phyloP scores from a whole-genome alignment of 2,113 vertebrate genomes.

The Azemiops feae region DNA sequence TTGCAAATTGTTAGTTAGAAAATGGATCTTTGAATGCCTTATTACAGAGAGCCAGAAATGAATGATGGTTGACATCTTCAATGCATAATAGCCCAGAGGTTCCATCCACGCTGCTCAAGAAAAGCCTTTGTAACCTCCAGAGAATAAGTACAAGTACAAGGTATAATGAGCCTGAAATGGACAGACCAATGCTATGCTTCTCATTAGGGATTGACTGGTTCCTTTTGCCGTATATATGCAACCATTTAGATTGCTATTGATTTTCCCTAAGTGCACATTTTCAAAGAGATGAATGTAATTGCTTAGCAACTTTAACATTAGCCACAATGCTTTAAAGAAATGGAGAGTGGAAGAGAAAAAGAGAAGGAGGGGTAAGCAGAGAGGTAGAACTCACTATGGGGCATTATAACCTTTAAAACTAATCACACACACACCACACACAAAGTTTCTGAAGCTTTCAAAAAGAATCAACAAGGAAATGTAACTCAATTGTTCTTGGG shows the following conservation, averaged over 20 bases:
- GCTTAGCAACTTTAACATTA: neutral
- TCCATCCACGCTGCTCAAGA: neutral
- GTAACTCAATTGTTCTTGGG: neutral
- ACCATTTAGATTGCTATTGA: slow-evolving; percentile 11
- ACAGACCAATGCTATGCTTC: neutral
- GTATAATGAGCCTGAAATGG: slow-evolving; percentile 1
- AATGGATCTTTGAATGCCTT: neutral
- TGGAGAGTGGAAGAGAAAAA: neutral
- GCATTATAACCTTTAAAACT: neutral
- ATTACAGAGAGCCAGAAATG: neutral
- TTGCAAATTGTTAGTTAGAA: neutral
- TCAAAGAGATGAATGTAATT: neutral
- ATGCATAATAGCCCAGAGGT: neutral
- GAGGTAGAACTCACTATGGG: neutral
- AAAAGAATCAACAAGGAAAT: neutral
- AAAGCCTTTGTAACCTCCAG: neutral
- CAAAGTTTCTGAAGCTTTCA: neutral
- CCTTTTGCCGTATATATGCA: neutral
- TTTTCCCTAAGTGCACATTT: neutral
- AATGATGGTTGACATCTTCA: neutral
- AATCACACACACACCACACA: neutral
- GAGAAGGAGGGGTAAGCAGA: neutral
- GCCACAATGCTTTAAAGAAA: neutral
- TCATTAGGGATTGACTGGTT: neutral
- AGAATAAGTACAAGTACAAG: neutral